Conservation (phyloP, 2,888 invertebrate genomes). For the Leptopilina syphax region DNA sequence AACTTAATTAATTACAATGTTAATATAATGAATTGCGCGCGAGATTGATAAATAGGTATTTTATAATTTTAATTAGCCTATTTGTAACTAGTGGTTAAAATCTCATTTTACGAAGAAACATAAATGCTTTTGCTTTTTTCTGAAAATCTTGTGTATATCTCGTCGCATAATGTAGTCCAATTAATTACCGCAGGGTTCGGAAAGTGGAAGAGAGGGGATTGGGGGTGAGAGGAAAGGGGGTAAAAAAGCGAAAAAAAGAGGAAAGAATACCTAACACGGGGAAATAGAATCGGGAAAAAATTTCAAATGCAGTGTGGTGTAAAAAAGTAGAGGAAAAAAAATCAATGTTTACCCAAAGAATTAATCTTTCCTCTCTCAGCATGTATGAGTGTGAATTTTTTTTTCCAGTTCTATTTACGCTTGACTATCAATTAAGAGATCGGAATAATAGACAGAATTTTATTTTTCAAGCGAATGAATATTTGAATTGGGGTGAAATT, state of each 20-base stretch:
- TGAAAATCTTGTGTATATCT: neutral
- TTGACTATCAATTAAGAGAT: neutral
- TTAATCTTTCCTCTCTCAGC: neutral
- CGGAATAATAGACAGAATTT: neutral
- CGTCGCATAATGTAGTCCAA: neutral
- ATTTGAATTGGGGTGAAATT: too few relatives aligned
- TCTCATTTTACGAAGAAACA: constrained; percentile 20
- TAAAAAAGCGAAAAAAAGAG: neutral
- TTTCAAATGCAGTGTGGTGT: neutral
- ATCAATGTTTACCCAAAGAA: neutral
- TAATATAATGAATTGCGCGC: neutral
- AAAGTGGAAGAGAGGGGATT: neutral
- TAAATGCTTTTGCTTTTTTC: neutral
- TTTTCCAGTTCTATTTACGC: neutral
- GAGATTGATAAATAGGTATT: neutral
- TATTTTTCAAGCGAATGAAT: too few relatives aligned
- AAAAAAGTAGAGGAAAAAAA: neutral
- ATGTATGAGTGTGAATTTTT: neutral
- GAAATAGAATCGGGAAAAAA: neutral
- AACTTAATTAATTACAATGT: neutral
- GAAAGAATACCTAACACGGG: neutral
- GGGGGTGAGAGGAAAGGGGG: too few relatives aligned
- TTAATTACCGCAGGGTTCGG: neutral
- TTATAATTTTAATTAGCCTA: constrained; percentile 38
- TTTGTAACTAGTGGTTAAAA: constrained; percentile 25